A percentile compares a stretch with the other conserved stretches of the same genome.
Conservation (phyloP, 2,797 vertebrate genomes). For the Dallia pectoralis region DNA sequence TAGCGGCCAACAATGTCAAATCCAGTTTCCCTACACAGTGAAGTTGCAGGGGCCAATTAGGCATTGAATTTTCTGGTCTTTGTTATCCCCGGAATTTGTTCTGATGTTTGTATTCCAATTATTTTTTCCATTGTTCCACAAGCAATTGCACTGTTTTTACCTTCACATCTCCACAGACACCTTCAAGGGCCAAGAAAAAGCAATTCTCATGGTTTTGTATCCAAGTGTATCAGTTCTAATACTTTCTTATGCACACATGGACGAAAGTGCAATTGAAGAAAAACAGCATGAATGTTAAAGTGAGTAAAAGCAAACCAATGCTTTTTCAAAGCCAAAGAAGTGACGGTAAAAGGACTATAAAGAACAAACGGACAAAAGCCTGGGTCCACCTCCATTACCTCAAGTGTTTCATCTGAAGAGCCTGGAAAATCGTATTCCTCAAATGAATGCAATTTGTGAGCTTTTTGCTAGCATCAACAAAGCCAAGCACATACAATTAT, state of each 20-base stretch:
- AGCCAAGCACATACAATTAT: background rate
- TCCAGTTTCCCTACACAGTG: background rate
- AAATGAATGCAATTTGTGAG: constrained; percentile 18
- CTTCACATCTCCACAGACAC: constrained; percentile 50
- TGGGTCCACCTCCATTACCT: background rate
- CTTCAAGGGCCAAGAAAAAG: constrained; percentile 53
- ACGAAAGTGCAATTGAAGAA: constrained; percentile 28
- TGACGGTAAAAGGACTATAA: background rate
- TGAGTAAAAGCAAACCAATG: constrained; percentile 22
- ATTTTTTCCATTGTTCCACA: constrained; percentile 56
- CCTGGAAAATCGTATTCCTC: constrained; percentile 13
- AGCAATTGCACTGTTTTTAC: constrained; percentile 63
- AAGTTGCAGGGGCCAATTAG: constrained; percentile 48
- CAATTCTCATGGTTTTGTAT: constrained; percentile 44
- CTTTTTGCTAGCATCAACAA: constrained; percentile 36
- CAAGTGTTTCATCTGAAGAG: constrained; percentile 7
- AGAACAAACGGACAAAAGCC: background rate
- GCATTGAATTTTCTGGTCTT: constrained; percentile 66
- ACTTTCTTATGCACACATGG: constrained; percentile 42
- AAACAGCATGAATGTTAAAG: constrained; percentile 41
- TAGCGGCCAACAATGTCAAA: background rate
- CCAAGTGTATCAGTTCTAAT: constrained; percentile 38
- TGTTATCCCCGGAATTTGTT: constrained; percentile 64
- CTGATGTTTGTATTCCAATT: constrained; percentile 17
- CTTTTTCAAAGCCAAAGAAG: constrained; percentile 21